phyloP scores from a whole-genome alignment of 2,797 vertebrate species.

The Salarias fasciatus region DNA sequence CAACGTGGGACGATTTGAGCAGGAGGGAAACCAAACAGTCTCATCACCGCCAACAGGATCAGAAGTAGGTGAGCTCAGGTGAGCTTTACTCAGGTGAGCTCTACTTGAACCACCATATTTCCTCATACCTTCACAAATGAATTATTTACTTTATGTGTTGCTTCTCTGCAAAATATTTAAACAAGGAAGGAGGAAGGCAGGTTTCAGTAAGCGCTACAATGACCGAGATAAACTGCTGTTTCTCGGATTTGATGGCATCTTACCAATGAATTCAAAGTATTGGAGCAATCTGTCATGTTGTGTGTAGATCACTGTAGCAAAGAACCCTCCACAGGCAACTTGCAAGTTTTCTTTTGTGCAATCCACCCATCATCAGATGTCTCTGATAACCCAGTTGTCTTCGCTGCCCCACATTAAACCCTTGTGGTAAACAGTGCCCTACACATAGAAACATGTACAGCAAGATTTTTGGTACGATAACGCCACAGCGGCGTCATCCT shows the following conservation, averaged over 20 bases:
- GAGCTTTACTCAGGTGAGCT: too few species aligned
- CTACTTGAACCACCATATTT: neutral
- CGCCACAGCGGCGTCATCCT: slow-evolving; percentile 28
- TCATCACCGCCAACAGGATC: too few species aligned
- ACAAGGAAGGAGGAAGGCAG: neutral
- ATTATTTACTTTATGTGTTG: neutral
- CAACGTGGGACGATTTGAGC: too few species aligned
- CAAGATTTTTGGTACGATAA: slow-evolving; percentile 18
- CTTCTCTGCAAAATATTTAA: neutral
- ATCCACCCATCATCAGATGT: neutral
- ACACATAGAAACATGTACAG: slow-evolving; percentile 18
- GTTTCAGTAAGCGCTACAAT: too few species aligned
- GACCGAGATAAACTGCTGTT: too few species aligned
- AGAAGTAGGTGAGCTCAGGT: neutral
- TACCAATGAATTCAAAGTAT: too few species aligned
- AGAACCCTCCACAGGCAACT: too few species aligned
- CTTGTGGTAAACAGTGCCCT: neutral
- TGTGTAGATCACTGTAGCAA: too few species aligned
- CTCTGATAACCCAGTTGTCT: slow-evolving; percentile 1
- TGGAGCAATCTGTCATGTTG: too few species aligned
- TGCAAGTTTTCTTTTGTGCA: neutral
- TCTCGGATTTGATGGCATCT: too few species aligned
- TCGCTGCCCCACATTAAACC: slow-evolving; percentile 15
- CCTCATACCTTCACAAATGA: neutral
- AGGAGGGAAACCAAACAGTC: too few species aligned